Evolutionary conservation across 2,797 vertebrate species (phyloP).

Genomic region (Meda fulgida): DNA sequence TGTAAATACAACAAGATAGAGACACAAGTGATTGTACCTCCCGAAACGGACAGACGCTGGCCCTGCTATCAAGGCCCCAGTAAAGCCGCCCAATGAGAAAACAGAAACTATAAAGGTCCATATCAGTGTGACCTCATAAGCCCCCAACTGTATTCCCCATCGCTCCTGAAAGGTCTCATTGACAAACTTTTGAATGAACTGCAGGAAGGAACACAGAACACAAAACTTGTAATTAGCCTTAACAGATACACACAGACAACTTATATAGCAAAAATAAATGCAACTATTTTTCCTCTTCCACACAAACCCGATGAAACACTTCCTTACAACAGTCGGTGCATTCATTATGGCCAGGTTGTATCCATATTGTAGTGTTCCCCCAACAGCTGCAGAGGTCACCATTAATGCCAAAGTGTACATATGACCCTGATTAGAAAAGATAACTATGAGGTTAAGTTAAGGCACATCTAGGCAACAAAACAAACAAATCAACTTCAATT

Average conservation of each 20-base stretch:
- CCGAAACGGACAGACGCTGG: slow-evolving; percentile 87
- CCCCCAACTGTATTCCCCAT: slow-evolving; percentile 76
- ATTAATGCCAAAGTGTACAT: slow-evolving; percentile 80
- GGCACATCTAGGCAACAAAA: neutral
- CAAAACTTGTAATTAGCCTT: neutral
- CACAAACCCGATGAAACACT: neutral
- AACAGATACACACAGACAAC: neutral
- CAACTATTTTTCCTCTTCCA: neutral
- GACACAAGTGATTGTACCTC: slow-evolving; percentile 74
- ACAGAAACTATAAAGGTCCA: slow-evolving; percentile 89
- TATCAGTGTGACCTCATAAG: slow-evolving; percentile 78
- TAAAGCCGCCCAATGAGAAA: slow-evolving; percentile 87
- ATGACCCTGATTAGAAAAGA: slow-evolving; percentile 69
- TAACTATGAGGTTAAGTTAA: neutral
- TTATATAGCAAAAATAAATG: neutral
- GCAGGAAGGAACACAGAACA: slow-evolving; percentile 32
- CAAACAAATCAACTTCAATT: neutral
- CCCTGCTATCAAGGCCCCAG: slow-evolving; percentile 84
- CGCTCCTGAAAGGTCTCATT: slow-evolving; percentile 84
- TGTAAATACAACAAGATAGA: neutral
- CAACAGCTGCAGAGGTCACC: slow-evolving; percentile 85
- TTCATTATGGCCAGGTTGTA: slow-evolving; percentile 94
- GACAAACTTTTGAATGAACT: slow-evolving; percentile 89
- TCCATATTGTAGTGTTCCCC: slow-evolving; percentile 93
- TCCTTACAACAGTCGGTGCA: slow-evolving; percentile 83